Evolutionary conservation across 2,888 invertebrate genomes (phyloP).

Genomic region (Apamea anceps): DNA sequence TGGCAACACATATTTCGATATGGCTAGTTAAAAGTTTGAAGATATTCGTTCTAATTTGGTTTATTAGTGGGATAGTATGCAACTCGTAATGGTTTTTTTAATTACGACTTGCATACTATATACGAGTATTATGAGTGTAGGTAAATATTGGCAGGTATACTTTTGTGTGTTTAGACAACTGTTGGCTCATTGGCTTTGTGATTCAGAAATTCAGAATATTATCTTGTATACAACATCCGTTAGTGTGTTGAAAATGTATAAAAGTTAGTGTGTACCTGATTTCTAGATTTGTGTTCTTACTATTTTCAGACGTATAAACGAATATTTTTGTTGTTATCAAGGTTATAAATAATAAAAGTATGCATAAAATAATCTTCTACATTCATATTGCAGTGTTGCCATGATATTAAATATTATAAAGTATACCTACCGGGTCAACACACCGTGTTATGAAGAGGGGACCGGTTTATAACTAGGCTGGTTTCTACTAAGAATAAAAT

Average conservation of each 20-base stretch:
- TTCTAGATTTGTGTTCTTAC: not conserved
- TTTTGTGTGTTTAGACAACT: not conserved
- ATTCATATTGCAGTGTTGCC: slow-evolving; percentile 11
- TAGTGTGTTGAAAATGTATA: not conserved
- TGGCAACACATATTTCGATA: not conserved
- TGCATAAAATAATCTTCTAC: slow-evolving; percentile 2
- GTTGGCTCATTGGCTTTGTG: not conserved
- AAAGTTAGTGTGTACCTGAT: not conserved
- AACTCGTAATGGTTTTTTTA: not conserved
- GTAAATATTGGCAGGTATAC: not conserved
- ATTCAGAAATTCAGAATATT: not conserved
- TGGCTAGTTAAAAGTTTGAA: not conserved
- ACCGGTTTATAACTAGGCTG: slow-evolving; percentile 40
- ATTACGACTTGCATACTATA: too few species aligned
- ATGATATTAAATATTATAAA: slow-evolving; percentile 20
- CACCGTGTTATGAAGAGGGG: slow-evolving; percentile 10
- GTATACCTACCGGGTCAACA: not conserved
- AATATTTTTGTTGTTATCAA: not conserved
- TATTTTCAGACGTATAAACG: not conserved
- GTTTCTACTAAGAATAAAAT: slow-evolving; percentile 21
- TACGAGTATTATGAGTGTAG: not conserved
- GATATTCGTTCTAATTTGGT: not conserved
- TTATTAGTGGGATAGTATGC: slow-evolving; percentile 10
- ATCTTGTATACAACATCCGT: not conserved
- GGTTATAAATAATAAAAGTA: not conserved